Base-by-base conservation (phyloP, 2,888 invertebrate species). In the Clepsis dumicolana region DNA sequence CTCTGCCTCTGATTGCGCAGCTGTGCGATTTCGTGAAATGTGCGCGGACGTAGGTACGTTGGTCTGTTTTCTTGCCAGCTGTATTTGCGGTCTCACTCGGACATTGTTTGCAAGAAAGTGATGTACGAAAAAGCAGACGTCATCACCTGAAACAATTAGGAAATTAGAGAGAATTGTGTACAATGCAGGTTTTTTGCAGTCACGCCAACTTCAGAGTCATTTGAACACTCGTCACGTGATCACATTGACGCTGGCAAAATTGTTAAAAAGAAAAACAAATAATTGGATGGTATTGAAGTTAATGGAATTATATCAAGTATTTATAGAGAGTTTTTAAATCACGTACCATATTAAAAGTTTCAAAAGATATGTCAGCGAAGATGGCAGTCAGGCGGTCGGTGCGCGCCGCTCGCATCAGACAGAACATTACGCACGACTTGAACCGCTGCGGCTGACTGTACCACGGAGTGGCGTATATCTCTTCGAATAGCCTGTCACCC, bases 31-130 rank as follows among this genome's bases (percentile, higher is more conserved):
- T 35, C 16, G 27, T 29, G 18, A 38, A 54, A 8, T 50, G 25
- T 52, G 16, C 7, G 16, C n/a, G 16, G 16, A 10, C 8, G n/a
- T 25, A 3, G 18, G 18, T n/a, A n/a, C 29, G 3, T 7, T 7
- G 29, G 8, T 57, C 41, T 25, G 24, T 35, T 27, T 41, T 1
- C 7, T 25, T 38, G 21, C 5, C 27, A 59, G 29, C 21, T 48
- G 21, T 48, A 7, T 29, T 44, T 29, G 48, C 27, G 14, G 10
- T 48, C 48, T 61, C 48, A 61, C 48, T 61, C 48, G 18, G 60
- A 61, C 27, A 61, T 48, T 12, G 60, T 48, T 61, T 63, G 62
- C 32, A 63, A 38, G 35, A 50, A 63, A 35, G 62, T 63, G 18
- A 63, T n/a, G 29, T 63, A 63, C 1, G 62, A 63, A 52, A 63